A percentile compares a stretch with the other conserved stretches of the same genome.
phyloP scores from a whole-genome alignment of 2,888 invertebrate genomes.

The Chrysotoxum bicinctum region DNA sequence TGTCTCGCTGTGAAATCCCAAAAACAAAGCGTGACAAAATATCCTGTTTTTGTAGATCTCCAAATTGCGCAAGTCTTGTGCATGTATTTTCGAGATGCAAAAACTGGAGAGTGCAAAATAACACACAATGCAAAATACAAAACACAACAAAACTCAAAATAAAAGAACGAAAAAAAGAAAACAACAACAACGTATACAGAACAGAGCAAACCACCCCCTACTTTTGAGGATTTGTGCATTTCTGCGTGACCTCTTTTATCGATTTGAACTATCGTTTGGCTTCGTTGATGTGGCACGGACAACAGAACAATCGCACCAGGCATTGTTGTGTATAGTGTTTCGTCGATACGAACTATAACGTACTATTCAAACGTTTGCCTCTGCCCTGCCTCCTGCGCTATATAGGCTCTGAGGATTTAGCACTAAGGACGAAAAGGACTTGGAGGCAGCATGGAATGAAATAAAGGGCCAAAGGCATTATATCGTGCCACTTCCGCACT shows the following conservation, averaged over 20 bases:
- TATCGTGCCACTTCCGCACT: constrained; percentile 68
- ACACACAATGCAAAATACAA: constrained; percentile 1
- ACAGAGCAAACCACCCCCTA: constrained; percentile 29
- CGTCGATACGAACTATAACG: constrained; percentile 26
- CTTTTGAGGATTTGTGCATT: constrained; percentile 53
- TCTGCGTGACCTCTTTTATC: constrained; percentile 65
- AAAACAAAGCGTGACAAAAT: constrained; percentile 45
- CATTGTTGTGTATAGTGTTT: constrained; percentile 35
- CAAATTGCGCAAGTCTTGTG: constrained; percentile 57
- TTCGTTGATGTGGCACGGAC: constrained; percentile 38
- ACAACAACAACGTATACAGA: background rate
- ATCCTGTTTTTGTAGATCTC: constrained; percentile 34
- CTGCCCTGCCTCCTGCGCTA: background rate
- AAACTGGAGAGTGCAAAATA: constrained; percentile 26
- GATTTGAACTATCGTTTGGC: constrained; percentile 62
- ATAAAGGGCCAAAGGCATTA: constrained; percentile 61
- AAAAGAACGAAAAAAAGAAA: background rate
- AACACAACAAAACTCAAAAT: background rate
- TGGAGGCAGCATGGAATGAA: constrained; percentile 33
- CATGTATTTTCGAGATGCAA: constrained; percentile 35
- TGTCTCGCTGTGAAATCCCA: constrained; percentile 42
- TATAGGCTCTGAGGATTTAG: background rate
- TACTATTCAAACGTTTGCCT: background rate
- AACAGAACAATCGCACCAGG: constrained; percentile 42
- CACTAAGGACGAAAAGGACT: constrained; percentile 13